A percentile compares a stretch with the other conserved stretches of the same genome.
Conservation (phyloP, 2,888 invertebrate species). For the Blastobasis adustella region DNA sequence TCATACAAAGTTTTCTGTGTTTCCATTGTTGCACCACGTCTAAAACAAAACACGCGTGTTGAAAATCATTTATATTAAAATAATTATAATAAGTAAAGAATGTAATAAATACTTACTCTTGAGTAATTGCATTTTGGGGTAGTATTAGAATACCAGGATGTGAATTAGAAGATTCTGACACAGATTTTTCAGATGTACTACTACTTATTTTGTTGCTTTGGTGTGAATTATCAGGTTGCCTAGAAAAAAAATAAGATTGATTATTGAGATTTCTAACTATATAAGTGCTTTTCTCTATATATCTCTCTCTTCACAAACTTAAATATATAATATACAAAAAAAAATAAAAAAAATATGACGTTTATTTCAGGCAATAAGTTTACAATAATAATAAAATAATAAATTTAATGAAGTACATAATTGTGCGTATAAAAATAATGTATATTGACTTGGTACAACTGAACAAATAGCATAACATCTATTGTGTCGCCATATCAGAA, state of each 20-base stretch:
- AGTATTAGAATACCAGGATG: constrained; percentile 59
- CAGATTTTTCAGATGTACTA: constrained; percentile 48
- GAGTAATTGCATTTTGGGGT: constrained; percentile 57
- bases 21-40: constrained; percentile 42
- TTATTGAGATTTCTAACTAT: too few relatives aligned
- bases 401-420: too few relatives aligned
- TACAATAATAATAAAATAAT: too few relatives aligned
- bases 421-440: too few relatives aligned
- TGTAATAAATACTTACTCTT: constrained; percentile 32
- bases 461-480: too few relatives aligned
- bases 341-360: too few relatives aligned
- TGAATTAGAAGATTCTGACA: constrained; percentile 40
- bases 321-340: too few relatives aligned
- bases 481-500: too few relatives aligned
- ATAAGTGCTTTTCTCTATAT: too few relatives aligned
- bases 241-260: constrained; percentile 17
- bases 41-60: constrained; percentile 12
- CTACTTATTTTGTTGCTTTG: constrained; percentile 49
- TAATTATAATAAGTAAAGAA: not conserved
- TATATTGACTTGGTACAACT: too few relatives aligned
- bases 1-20: constrained; percentile 59
- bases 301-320: too few relatives aligned
- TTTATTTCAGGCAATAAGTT: too few relatives aligned
- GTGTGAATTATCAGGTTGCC: constrained; percentile 37
- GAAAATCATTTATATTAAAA: not conserved